Evolutionary conservation across 2,113 vertebrate genomes (phyloP).

Genomic region (Antigone vipio): DNA sequence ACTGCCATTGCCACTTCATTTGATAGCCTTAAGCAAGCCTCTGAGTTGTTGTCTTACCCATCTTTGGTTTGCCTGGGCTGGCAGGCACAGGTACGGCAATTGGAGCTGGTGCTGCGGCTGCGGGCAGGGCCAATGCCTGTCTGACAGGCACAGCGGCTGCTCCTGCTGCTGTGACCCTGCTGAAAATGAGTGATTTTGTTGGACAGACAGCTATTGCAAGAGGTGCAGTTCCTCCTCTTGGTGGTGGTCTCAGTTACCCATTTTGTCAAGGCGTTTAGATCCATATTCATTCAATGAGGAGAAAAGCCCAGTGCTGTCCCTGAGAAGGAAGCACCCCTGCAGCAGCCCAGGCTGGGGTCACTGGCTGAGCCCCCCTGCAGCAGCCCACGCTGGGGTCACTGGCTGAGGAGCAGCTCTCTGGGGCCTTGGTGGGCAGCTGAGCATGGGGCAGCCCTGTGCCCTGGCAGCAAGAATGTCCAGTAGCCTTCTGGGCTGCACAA

Average conservation of each 20-base stretch:
- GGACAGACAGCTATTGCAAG: not conserved
- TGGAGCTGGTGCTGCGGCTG: not conserved
- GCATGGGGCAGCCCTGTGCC: not conserved
- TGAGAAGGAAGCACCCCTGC: not conserved
- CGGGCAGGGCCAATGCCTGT: too few relatives aligned
- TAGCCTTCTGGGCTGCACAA: not conserved
- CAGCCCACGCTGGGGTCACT: not conserved
- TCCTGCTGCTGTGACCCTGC: not conserved
- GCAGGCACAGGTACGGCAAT: accelerated
- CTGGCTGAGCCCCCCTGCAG: not conserved
- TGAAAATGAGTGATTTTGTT: not conserved
- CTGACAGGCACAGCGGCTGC: accelerated
- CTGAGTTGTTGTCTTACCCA: not conserved
- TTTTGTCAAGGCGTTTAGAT: not conserved
- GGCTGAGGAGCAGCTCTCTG: not conserved
- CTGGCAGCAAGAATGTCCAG: not conserved
- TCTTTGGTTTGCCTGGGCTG: not conserved
- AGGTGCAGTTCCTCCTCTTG: not conserved
- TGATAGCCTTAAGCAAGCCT: not conserved
- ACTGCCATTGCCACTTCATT: not conserved
- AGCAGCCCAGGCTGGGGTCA: not conserved
- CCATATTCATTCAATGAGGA: not conserved
- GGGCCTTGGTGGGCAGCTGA: not conserved
- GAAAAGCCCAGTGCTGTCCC: not conserved
- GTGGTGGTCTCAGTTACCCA: not conserved